Conservation (phyloP, 1,140 invertebrate genomes). For the Saccostrea echinata region DNA sequence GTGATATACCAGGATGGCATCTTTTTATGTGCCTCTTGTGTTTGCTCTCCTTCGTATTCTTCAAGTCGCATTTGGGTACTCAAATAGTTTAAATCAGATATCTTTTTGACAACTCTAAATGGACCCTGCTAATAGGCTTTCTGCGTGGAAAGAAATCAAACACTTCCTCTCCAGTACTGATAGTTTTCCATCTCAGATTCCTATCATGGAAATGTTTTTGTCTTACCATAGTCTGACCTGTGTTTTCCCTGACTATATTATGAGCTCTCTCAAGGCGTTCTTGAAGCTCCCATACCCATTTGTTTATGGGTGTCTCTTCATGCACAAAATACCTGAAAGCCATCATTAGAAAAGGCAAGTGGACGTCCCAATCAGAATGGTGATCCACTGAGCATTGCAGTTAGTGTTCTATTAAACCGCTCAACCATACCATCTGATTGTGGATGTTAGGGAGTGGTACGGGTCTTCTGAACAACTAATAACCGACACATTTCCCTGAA, state of each 20-base stretch:
- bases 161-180: conserved; percentile 30
- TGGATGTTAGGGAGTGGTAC: conserved; percentile 63
- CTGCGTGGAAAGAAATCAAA: conserved; percentile 24
- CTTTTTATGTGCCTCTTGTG: too few relatives aligned
- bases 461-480: conserved; percentile 62
- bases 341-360: conserved; percentile 57
- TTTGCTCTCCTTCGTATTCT: too few relatives aligned
- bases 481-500: conserved; percentile 58
- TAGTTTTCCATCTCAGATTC: background rate
- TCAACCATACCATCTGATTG: conserved; percentile 65
- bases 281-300: background rate
- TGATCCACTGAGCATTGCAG: conserved; percentile 52
- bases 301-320: background rate
- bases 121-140: conserved; percentile 34
- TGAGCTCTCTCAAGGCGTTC: too few relatives aligned
- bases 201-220: conserved; percentile 35
- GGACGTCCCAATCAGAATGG: conserved; percentile 61
- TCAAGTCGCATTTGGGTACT: too few relatives aligned
- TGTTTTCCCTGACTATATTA: background rate
- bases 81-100: background rate
- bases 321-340: conserved; percentile 54
- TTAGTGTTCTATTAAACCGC: conserved; percentile 63
- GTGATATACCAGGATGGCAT: too few relatives aligned
- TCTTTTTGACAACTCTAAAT: background rate
- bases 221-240: background rate